These are phyloP conservation scores for Hydriomena furcata DNA, from an alignment of 2,888 invertebrate species.

Conservation along the genomic window DNA sequence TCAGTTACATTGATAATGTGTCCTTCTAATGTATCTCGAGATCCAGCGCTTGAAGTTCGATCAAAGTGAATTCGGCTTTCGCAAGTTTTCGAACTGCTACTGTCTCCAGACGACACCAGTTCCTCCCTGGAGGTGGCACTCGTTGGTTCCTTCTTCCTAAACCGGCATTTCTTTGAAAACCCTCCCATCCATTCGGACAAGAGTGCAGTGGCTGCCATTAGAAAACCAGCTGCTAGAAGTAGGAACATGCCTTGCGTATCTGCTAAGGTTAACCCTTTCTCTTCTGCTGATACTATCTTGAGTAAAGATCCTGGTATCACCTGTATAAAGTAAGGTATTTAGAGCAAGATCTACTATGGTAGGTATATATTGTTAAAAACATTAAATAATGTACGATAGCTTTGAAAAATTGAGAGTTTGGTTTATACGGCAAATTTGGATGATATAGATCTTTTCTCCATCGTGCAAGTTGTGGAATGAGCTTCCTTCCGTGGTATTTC, in stretches of 20 bases:
- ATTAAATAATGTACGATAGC: too few relatives aligned
- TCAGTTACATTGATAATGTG: slow-evolving; percentile 62
- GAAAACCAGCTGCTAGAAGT: slow-evolving; percentile 87
- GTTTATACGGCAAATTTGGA: too few relatives aligned
- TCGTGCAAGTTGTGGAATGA: too few relatives aligned
- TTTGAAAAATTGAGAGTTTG: too few relatives aligned
- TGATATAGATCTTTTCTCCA: too few relatives aligned
- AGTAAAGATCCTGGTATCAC: slow-evolving; percentile 65
- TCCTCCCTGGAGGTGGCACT: slow-evolving; percentile 47
- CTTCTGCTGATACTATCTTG: slow-evolving; percentile 80
- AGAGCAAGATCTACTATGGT: too few relatives aligned
- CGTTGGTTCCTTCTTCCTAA: slow-evolving; percentile 43
- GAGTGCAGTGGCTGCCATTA: slow-evolving; percentile 85
- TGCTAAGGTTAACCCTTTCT: slow-evolving; percentile 89
- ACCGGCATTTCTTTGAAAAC: slow-evolving; percentile 84
- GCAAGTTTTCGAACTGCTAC: slow-evolving; percentile 41
- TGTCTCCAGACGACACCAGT: slow-evolving; percentile 43
- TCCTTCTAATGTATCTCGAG: slow-evolving; percentile 62
- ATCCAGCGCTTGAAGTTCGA: slow-evolving; percentile 52
- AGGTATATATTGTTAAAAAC: too few relatives aligned
- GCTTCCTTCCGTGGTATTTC: too few relatives aligned
- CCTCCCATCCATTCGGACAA: slow-evolving; percentile 89
- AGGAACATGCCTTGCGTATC: slow-evolving; percentile 94
- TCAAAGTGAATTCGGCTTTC: slow-evolving; percentile 48
- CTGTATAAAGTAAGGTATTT: slow-evolving; percentile 45